Evolutionary conservation across 2,113 vertebrate genomes (phyloP).

Genomic region (Phrynosoma blainvillii): DNA sequence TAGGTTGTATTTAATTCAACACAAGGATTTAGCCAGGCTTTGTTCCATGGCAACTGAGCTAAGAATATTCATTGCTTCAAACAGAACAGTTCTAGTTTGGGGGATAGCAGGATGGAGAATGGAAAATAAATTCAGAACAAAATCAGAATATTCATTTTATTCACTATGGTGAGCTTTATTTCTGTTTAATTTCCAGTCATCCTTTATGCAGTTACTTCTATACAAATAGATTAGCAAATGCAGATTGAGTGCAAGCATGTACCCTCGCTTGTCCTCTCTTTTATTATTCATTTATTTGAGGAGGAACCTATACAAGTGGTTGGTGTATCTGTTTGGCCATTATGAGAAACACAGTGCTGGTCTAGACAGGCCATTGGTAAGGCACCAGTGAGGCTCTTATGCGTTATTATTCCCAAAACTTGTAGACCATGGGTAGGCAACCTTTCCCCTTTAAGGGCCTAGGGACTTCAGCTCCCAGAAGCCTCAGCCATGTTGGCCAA

Average conservation of each 20-base stretch:
- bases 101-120: constrained; percentile 44
- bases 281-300: too few relatives aligned
- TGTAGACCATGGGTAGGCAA: too few relatives aligned
- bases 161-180: background rate
- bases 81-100: constrained; percentile 57
- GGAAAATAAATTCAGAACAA: constrained; percentile 32
- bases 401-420: background rate
- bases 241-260: background rate
- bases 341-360: background rate
- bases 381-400: background rate
- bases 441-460: too few relatives aligned
- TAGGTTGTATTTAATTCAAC: constrained; percentile 61
- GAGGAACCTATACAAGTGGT: too few relatives aligned
- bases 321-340: background rate
- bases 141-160: constrained; percentile 35
- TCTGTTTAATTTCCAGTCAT: background rate
- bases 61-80: constrained; percentile 69
- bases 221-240: background rate
- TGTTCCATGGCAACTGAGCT: constrained; percentile 72
- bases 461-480: too few relatives aligned
- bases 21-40: constrained; percentile 69
- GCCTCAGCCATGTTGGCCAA: too few relatives aligned
- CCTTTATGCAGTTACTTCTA: background rate
- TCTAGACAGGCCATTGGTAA: background rate
- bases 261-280: background rate